Evolutionary conservation across 2,113 vertebrate genomes (phyloP), one percentile per base, ranked within the genome.

Genomic region (Ciconia maguari): DNA sequence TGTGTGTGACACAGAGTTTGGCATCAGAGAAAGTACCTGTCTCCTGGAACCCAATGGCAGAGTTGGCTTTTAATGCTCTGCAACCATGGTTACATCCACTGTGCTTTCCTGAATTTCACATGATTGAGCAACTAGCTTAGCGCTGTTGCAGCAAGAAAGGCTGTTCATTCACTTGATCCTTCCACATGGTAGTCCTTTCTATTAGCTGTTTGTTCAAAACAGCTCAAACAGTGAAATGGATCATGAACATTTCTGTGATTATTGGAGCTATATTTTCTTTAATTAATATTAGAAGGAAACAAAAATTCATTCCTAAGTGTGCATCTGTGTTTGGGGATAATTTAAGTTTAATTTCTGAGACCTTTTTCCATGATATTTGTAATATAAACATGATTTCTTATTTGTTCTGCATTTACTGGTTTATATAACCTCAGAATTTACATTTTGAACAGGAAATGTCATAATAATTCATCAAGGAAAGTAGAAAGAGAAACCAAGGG

Each of bases 81-180:
- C 87, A 94, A 41, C 93, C 84, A 93, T 90, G 70, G 74, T 94
- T 97, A 96, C 89, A 90, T 38, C 46, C 70, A 42, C 65, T 74
- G 66, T 13, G 12, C 34, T 70, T 72, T 88, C 54, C 86, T 75
- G 76, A 93, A 75, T 88, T 83, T 85, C 87, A 66, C 5, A 34
- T 76, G 77, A 94, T 69, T 74, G 77, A 77, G 61, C 38, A 72
- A 84, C 78, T 66, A 60, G 15, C 57, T 96, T 64, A 68, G 13
- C 9, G 0, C 49, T 66, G 70, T 14, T 77, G 65, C n/a, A 70
- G 62, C 62, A 90, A 70, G 49, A 87, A 91, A 84, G 18, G 41
- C 46, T 83, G 12, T 89, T 80, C 75, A 74, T 65, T 91, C 70
- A 29, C 54, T 85, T 34, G 13, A 64, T 91, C 68, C n/a, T 87